A percentile compares a stretch with the other conserved stretches of the same genome.
phyloP scores from a whole-genome alignment of 1,140 invertebrate genomes.

The Sitodiplosis mosellana region DNA sequence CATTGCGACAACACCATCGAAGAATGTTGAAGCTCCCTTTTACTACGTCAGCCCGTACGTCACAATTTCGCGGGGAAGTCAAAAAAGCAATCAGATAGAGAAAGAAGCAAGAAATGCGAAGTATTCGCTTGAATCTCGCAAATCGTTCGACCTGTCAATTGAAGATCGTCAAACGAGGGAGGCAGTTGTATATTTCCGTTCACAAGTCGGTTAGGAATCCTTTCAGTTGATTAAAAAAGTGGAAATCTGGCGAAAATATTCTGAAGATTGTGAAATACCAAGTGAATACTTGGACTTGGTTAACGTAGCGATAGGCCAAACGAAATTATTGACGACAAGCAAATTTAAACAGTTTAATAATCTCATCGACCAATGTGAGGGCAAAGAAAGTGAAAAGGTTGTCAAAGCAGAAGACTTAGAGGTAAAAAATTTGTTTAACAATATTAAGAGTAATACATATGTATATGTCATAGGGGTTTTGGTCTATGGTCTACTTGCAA shows the following conservation, averaged over 20 bases:
- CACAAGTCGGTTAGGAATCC: conserved; percentile 30
- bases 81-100: no score
- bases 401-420: conserved; percentile 45
- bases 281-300: conserved; percentile 33
- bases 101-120: no score
- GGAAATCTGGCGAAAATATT: conserved; percentile 22
- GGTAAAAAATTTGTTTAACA: no score
- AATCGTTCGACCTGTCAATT: no score
- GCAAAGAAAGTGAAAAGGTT: conserved; percentile 31
- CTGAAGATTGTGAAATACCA: conserved; percentile 6
- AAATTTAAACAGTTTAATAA: conserved; percentile 46
- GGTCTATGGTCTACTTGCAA: conserved; percentile 54
- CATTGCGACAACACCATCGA: no score
- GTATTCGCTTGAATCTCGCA: no score
- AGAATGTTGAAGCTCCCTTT: no score
- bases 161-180: no score
- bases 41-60: no score
- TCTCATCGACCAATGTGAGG: conserved; percentile 42
- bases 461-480: no score
- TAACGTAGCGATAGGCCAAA: conserved; percentile 44
- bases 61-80: no score
- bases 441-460: no score
- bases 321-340: conserved; percentile 41
- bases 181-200: conserved; percentile 27
- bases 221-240: conserved; percentile 26